Percentiles rank a stretch among this genome's conserved stretches.
Conservation (phyloP, 2,113 vertebrate genomes). For the Hipposideros armiger region DNA sequence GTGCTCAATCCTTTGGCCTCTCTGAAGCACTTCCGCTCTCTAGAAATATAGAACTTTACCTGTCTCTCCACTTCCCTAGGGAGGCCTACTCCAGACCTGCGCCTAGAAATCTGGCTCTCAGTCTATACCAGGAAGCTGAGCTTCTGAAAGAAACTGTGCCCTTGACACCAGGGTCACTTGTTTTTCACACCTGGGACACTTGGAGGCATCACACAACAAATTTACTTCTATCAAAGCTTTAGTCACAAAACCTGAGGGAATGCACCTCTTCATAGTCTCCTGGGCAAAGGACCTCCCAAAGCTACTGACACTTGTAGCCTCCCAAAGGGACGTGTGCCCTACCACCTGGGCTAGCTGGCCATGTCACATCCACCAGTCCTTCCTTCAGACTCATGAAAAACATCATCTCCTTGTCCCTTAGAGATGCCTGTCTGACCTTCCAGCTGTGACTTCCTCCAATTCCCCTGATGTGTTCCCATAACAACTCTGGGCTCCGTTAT, state of each 20-base stretch:
- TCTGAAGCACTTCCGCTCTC: background rate
- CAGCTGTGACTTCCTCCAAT: background rate
- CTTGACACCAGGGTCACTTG: background rate
- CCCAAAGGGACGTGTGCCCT: background rate
- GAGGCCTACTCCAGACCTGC: background rate
- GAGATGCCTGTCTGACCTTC: background rate
- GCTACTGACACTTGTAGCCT: background rate
- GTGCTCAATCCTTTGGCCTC: background rate
- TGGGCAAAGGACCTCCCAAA: background rate
- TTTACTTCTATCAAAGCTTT: background rate
- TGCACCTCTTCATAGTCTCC: background rate
- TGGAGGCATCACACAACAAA: background rate
- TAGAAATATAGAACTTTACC: background rate
- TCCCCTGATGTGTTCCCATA: background rate
- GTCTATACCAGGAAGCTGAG: background rate
- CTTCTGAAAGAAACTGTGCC: background rate
- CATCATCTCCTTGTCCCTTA: background rate
- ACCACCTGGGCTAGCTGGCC: background rate
- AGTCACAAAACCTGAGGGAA: background rate
- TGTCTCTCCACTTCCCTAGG: background rate
- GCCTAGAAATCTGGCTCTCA: background rate
- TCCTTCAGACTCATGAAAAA: background rate
- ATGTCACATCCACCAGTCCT: background rate
- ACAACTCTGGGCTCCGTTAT: background rate
- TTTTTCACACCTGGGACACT: background rate